A percentile compares a stretch with the other conserved stretches of the same genome.
Conservation (phyloP, 2,797 vertebrate genomes). For the Hybognathus amarus region DNA sequence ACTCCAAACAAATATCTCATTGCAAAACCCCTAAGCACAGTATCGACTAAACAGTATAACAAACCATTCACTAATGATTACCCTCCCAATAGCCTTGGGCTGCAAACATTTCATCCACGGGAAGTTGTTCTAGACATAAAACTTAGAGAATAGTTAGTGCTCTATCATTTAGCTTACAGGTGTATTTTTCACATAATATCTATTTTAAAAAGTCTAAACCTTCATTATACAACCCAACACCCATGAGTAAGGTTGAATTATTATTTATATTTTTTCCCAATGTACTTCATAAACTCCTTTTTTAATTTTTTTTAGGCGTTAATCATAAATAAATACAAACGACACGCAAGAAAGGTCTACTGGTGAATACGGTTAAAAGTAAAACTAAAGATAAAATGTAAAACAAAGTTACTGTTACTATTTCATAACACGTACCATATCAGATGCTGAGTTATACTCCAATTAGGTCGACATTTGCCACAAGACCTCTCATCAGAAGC, state of each 20-base stretch:
- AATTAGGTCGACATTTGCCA: conserved; percentile 75
- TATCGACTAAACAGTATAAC: conserved; percentile 88
- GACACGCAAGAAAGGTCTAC: conserved; percentile 99
- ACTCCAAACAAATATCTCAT: conserved; percentile 86
- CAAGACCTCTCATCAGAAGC: conserved; percentile 46
- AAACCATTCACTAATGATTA: conserved; percentile 82
- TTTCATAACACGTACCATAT: conserved; percentile 84
- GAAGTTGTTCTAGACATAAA: conserved; percentile 82
- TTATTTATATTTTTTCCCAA: conserved; percentile 77
- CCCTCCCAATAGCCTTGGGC: conserved; percentile 81
- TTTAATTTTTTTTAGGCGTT: conserved; percentile 82
- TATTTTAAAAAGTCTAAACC: conserved; percentile 87
- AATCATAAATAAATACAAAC: conserved; percentile 99
- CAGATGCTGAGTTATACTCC: conserved; percentile 81
- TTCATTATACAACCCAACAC: conserved; percentile 90
- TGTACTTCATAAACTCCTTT: conserved; percentile 82
- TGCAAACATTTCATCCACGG: conserved; percentile 86
- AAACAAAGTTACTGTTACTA: conserved; percentile 88
- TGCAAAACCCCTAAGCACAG: conserved; percentile 93
- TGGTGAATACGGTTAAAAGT: conserved; percentile 93
- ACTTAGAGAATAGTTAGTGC: conserved; percentile 93
- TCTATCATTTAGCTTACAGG: conserved; percentile 93
- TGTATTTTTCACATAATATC: conserved; percentile 82
- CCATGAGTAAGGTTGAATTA: conserved; percentile 91
- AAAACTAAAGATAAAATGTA: conserved; percentile 85